phyloP scores from a whole-genome alignment of 2,113 vertebrate species.

The Arizona elegans region DNA sequence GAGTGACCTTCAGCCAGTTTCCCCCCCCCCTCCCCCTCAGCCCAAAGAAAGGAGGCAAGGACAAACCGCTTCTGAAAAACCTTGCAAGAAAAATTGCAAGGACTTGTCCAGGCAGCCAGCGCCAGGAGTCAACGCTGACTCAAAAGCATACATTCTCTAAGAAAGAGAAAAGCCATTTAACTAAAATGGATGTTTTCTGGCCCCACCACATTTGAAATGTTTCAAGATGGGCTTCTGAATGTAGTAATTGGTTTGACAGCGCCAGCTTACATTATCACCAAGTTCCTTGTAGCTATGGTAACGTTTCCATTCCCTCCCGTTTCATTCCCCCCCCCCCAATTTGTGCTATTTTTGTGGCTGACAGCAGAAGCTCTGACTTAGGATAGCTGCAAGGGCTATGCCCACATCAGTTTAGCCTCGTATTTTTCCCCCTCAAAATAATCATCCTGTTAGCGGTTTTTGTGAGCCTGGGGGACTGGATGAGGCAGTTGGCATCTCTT shows the following conservation, averaged over 20 bases:
- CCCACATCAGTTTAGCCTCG: background rate
- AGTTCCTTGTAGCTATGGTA: slow-evolving; percentile 3
- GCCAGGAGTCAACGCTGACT: background rate
- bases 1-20: background rate
- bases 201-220: background rate
- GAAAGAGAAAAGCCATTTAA: background rate
- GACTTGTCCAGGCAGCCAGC: background rate
- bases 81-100: background rate
- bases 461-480: too few species aligned
- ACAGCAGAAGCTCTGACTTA: background rate
- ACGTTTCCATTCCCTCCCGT: background rate
- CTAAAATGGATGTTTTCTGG: background rate
- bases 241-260: background rate
- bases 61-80: background rate
- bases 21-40: background rate
- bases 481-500: background rate
- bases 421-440: too few species aligned
- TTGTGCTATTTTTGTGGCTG: background rate
- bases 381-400: background rate
- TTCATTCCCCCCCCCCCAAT: background rate
- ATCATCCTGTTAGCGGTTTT: background rate
- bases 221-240: background rate
- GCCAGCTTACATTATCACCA: background rate
- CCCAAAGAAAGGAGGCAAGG: background rate
- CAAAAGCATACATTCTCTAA: background rate